Evolutionary conservation across 23 tunicate species (phyloP), one percentile per base, ranked within the genome.

Genomic region (Halocynthia roretzi): DNA sequence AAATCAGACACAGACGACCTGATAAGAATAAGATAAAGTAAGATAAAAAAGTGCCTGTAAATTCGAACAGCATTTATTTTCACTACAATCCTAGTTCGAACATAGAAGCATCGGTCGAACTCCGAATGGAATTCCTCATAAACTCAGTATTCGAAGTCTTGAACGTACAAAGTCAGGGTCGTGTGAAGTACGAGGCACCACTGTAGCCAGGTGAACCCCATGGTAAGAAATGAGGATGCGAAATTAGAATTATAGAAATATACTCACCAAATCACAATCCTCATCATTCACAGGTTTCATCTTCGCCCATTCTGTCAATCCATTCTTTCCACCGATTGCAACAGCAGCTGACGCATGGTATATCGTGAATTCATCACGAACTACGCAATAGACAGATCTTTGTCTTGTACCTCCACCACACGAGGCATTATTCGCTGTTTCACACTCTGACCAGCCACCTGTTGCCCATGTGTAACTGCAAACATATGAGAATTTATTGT

Each of bases 331-430:
- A 15, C 83, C 86, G 6, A 61, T 53, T 2, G 80, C 52, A 65
- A 83, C 65, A 54, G 86, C 80, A 65, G 80, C 40, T 19, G 80
- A 64, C 18, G 86, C 81, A 75, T 83, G 31, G 54, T 67, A 31
- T 52, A 68, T 67, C 23, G 75, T 70, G 75, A 80, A 80, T 31
- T 75, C 68, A 63, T 75, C 66, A 15, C 63, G 60, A 6, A 64
- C 83, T 18, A 75, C 83, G 57, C 96, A 90, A 68, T 77, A 90
- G 12, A 90, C 86, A 70, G 80, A 64, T 52, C 96, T 60, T 61
- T 56, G 50, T 64, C 84, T 89, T 50, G 75, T 56, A 7, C 96
- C 96, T 53, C 96, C 89, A 5, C 96, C 96, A 81, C 96, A 90
- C 11, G 71, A 71, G 8, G 82, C 80, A 68, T 83, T 83, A n/a